Evolutionary conservation across 2,888 invertebrate species (phyloP).

Genomic region (Spilosoma lubricipeda): DNA sequence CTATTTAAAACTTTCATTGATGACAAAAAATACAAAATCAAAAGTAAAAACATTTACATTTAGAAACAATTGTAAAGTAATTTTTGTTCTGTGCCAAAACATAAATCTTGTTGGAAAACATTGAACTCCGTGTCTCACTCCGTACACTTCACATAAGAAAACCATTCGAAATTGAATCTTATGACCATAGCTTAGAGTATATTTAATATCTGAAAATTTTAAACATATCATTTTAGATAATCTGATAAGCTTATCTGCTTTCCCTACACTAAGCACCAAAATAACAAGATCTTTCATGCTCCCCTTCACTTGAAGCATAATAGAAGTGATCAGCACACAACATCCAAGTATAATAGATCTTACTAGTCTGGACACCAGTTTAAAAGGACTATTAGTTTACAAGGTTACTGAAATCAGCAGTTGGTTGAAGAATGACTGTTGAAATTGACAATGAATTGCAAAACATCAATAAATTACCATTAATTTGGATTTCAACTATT

Average conservation of each 20-base stretch:
- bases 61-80: background rate
- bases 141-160: conserved; percentile 26
- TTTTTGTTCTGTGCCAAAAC: conserved; percentile 10
- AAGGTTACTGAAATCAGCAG: conserved; percentile 2
- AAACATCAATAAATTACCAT: background rate
- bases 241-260: conserved; percentile 50
- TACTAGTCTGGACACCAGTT: background rate
- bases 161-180: conserved; percentile 22
- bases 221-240: conserved; percentile 31
- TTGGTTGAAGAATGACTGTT: background rate
- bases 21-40: background rate
- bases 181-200: background rate
- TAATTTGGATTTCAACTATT: too few species aligned
- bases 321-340: background rate
- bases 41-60: background rate
- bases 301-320: background rate
- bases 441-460: background rate
- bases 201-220: conserved; percentile 2
- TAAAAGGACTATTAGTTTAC: background rate
- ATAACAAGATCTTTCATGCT: conserved; percentile 12
- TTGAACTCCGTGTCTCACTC: conserved; percentile 11
- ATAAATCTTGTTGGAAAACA: conserved; percentile 28
- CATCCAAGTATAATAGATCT: background rate
- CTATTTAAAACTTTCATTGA: background rate
- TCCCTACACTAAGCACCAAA: conserved; percentile 31